Evolutionary conservation across 2,797 vertebrate genomes (phyloP).

Genomic region (Hippopotamyrus pictus): DNA sequence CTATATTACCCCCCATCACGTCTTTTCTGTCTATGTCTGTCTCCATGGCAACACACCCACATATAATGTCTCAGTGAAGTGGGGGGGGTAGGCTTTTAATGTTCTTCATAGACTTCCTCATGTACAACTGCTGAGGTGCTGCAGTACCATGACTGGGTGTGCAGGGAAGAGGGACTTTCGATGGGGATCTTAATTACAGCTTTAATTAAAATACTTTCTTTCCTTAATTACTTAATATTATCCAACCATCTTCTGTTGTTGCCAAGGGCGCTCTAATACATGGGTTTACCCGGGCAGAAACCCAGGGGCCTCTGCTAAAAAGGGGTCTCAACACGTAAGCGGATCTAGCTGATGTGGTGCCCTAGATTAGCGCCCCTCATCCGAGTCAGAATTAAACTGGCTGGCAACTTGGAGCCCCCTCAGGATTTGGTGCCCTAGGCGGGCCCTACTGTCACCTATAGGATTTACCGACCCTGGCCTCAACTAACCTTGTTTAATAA

Average conservation of each 20-base stretch:
- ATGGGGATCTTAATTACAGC: neutral
- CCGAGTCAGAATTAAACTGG: neutral
- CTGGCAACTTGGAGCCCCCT: neutral
- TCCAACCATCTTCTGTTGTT: neutral
- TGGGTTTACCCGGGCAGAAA: neutral
- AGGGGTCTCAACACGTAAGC: neutral
- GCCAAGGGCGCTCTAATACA: neutral
- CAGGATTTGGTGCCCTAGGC: neutral
- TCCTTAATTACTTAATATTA: neutral
- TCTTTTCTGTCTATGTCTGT: constrained; percentile 28
- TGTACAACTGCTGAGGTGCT: neutral
- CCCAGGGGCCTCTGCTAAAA: neutral
- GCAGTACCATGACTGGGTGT: neutral
- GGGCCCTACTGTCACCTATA: neutral
- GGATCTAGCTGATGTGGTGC: neutral
- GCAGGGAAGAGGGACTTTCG: neutral
- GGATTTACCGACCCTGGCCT: neutral
- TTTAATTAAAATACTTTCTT: neutral
- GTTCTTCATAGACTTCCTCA: constrained; percentile 7
- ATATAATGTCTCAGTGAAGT: constrained; percentile 8
- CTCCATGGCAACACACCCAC: constrained; percentile 38
- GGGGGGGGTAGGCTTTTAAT: neutral
- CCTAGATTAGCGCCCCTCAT: neutral
- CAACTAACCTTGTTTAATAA: neutral
- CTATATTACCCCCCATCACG: neutral